Evolutionary conservation across 2,888 invertebrate genomes (phyloP).

Genomic region (Drosophila dives): DNA sequence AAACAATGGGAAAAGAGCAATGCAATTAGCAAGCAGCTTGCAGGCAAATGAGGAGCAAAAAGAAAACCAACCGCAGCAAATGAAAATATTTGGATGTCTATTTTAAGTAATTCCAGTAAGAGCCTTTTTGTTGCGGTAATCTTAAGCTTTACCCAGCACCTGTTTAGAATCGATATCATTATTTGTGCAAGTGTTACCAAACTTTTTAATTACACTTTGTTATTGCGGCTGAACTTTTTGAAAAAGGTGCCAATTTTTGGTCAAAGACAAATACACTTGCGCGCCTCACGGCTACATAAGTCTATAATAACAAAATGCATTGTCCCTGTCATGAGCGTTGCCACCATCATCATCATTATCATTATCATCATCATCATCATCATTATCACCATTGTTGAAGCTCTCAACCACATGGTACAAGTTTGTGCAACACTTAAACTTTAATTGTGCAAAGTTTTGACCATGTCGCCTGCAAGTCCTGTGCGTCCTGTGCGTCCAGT

Average conservation of each 20-base stretch:
- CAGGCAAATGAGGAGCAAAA: constrained; percentile 16
- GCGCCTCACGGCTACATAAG: constrained; percentile 26
- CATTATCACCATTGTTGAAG: constrained; percentile 26
- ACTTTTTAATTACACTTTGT: constrained; percentile 76
- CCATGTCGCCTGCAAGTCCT: constrained; percentile 71
- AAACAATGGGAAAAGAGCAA: constrained; percentile 58
- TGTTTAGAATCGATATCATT: constrained; percentile 75
- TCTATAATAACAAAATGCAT: constrained; percentile 72
- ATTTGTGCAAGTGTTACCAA: constrained; percentile 66
- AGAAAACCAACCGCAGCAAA: constrained; percentile 5
- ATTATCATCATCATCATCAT: constrained; percentile 6
- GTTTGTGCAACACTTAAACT: constrained; percentile 81
- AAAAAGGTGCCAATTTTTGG: constrained; percentile 59
- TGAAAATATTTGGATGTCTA: constrained; percentile 27
- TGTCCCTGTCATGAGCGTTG: constrained; percentile 37
- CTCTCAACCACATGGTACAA: constrained; percentile 63
- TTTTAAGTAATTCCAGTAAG: constrained; percentile 70
- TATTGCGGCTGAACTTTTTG: constrained; percentile 56
- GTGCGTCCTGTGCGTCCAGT: constrained; percentile 13
- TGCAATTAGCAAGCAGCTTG: constrained; percentile 51
- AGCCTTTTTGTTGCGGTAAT: constrained; percentile 14
- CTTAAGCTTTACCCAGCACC: constrained; percentile 20
- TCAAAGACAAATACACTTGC: constrained; percentile 42
- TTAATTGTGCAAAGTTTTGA: constrained; percentile 79
- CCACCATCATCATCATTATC: constrained; percentile 24